Evolutionary conservation across 1,140 invertebrate genomes (phyloP).

Genomic region (Brachionus calyciflorus): DNA sequence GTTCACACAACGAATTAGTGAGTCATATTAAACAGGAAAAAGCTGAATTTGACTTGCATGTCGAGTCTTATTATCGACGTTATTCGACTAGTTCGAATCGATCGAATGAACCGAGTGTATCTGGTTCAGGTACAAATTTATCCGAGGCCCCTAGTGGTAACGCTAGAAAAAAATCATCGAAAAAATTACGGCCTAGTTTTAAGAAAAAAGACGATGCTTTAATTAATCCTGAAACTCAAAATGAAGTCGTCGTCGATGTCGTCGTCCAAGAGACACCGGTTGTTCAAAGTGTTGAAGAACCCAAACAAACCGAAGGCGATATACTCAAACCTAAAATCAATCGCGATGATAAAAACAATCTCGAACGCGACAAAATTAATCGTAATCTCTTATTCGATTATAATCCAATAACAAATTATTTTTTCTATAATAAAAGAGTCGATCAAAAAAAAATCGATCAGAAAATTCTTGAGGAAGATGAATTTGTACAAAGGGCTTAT

Average conservation of each 20-base stretch:
- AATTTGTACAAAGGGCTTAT: background rate
- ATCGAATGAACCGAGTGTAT: background rate
- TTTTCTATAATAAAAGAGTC: conserved; percentile 1
- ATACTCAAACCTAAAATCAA: conserved; percentile 12
- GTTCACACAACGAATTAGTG: background rate
- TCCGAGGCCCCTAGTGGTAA: background rate
- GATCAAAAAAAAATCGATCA: conserved; percentile 32
- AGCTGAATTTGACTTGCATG: conserved; percentile 1
- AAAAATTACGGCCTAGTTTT: background rate
- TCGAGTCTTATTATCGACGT: background rate
- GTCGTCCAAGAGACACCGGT: too few relatives aligned
- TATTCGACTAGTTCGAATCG: background rate
- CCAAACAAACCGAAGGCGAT: background rate
- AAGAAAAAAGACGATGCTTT: background rate
- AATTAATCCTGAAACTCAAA: too few relatives aligned
- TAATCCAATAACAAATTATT: conserved; percentile 35
- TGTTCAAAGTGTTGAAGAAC: too few relatives aligned
- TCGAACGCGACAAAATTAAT: conserved; percentile 13
- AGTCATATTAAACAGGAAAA: conserved; percentile 29
- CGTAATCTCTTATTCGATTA: conserved; percentile 16
- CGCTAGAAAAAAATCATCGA: background rate
- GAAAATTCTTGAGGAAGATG: conserved; percentile 18
- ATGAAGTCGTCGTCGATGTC: background rate
- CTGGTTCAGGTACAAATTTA: background rate
- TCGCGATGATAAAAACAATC: background rate